phyloP scores from a whole-genome alignment of 2,797 vertebrate genomes.

The Mastacembelus armatus region DNA sequence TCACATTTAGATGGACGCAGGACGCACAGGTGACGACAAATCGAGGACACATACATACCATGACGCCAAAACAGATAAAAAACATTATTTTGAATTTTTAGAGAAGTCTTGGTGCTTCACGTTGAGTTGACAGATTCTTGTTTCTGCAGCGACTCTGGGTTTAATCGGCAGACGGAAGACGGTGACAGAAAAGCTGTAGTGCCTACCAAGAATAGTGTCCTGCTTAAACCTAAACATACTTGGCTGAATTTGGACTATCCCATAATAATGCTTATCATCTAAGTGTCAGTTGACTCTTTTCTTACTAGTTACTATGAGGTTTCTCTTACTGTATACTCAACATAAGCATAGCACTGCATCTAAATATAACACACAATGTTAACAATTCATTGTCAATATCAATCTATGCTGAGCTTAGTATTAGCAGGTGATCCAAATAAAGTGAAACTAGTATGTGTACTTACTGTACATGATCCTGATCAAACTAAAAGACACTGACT shows the following conservation, averaged over 20 bases:
- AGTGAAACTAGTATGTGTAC: not conserved
- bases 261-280: not conserved
- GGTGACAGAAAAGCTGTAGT: not conserved
- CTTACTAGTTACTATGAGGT: no score
- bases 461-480: no score
- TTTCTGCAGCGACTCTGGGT: no score
- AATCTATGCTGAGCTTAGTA: not conserved
- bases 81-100: not conserved
- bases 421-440: not conserved
- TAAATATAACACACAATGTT: not conserved
- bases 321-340: no score
- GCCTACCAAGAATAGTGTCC: not conserved
- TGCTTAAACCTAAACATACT: not conserved
- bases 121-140: not conserved
- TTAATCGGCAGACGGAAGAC: no score
- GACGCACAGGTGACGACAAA: not conserved
- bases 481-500: no score
- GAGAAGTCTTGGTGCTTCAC: slow-evolving; percentile 7
- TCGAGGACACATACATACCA: not conserved
- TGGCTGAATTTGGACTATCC: not conserved
- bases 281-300: no score
- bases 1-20: no score
- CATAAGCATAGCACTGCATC: not conserved
- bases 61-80: not conserved
- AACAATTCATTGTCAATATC: not conserved